Evolutionary conservation across 2,797 vertebrate species (phyloP), one percentile per base, ranked within the genome.

Genomic region (Etheostoma nigrum): DNA sequence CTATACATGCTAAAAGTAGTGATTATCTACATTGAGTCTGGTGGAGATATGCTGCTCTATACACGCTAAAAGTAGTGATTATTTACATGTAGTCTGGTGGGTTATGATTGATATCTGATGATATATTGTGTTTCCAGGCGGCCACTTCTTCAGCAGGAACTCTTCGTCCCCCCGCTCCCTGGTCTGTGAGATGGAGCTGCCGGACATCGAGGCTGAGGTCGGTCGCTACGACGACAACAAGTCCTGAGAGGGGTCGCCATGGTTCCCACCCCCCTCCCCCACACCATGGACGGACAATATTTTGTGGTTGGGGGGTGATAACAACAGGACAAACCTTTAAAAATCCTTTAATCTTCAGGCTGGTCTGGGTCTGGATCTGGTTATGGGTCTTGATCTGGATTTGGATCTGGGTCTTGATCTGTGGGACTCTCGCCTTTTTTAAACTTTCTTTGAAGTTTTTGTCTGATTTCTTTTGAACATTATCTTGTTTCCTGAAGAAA

Each of bases 151-250:
- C 86, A 96, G 95, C 91, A 96, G 96, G 77, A 97, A 93, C 91
- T 96, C 97, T 5, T 88, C 96, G 84, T 97, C 97, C 53, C 96
- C 96, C 36, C 96, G 96, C 76, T 97, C 94, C 47, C 84, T 97
- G 62, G 95, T 96, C 54, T 97, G 96, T 51, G 98, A 99, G 86
- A 96, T 96, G 52, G 97, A 99, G 91, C 96, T 99, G 78, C 97
- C 97, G 0, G 95, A 97, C 52, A 96, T 98, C 5, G 96, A 98
- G 88, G 96, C 96, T n/a, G 96, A 97, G 10, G 92, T 97, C 60
- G 96, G 98, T 91, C 95, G 97, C 84, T 97, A 97, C 4, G 97
- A 98, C 0, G 97, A 99, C 84, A 98, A 98, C 94, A 99, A 99
- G 95, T 98, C 98, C 90, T 98, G 97, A 99, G 84, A 60, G 21